Base-by-base conservation (phyloP, 2,888 invertebrate species). In the Sarcophaga caerulescens region DNA sequence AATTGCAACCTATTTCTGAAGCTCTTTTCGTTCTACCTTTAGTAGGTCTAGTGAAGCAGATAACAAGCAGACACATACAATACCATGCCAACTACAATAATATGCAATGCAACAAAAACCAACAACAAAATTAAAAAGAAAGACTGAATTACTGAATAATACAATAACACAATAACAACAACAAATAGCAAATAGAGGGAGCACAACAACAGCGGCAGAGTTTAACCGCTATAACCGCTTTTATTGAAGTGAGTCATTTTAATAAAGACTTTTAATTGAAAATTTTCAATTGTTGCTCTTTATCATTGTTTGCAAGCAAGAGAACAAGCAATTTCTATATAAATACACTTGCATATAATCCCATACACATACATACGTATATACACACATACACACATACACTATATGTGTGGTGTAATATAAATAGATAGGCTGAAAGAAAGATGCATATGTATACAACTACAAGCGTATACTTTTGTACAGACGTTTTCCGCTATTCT, bases 251-350 rank as follows among this genome's bases (percentile, higher is more conserved):
- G 87, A 86, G 87, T 88, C 88, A 89, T 89, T 89, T 89, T 86
- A 89, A 88, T 88, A 89, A 89, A 88, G 87, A 88, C 87, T 88
- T 88, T 89, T 89, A 89, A 89, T 89, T 89, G 89, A 82, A 85
- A 89, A 89, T 88, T 88, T 88, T 85, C 87, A 85, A 82, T 87
- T 82, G 77, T 80, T 85, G 77, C 57, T 77, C 74, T 85, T 79
- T 85, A 78, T 82, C 81, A 79, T 77, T 74, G 69, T 79, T 35
- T 78, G 66, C 81, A 80, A 71, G 52, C 14, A 71, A 71, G 19
- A 75, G 75, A 69, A 47, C 73, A 68, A 82, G 77, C 65, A 62
- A n/a, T 60, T 12, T 57, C 35, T 45, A n/a, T 35, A 57, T 8
- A 25, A 6, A 52, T 17, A 21, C 69, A 59, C 12, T 1, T 47